A percentile compares a stretch with the other conserved stretches of the same genome.
These are phyloP conservation scores for Tipula vernalis DNA, from an alignment of 2,888 invertebrate species.

Conservation along the genomic window DNA sequence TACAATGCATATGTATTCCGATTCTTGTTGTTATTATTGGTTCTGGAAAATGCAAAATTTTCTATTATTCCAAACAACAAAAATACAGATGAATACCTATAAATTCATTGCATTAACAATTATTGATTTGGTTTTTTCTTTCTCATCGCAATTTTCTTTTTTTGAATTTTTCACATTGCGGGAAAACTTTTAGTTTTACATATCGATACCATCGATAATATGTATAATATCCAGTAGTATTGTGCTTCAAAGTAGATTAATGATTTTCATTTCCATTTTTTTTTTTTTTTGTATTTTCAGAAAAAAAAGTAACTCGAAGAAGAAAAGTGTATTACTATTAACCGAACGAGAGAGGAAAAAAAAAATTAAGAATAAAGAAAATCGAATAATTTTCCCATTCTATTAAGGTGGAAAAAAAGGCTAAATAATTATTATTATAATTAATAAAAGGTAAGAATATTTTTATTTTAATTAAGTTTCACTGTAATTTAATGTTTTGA, in stretches of 20 bases:
- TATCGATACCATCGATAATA: neutral
- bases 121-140: neutral
- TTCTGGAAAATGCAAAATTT: neutral
- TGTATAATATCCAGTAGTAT: neutral
- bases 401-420: neutral
- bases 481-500: neutral
- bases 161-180: neutral
- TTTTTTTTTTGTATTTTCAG: neutral
- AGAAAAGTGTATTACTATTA: neutral
- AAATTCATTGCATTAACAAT: neutral
- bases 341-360: neutral
- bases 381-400: neutral
- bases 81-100: neutral
- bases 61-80: neutral
- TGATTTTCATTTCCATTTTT: neutral
- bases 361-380: neutral
- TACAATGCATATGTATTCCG: neutral
- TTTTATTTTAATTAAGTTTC: neutral
- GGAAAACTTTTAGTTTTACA: neutral
- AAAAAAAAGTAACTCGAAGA: neutral
- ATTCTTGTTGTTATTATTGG: neutral
- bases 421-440: neutral
- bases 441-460: neutral
- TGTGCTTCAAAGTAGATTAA: neutral
- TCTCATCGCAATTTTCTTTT: neutral